Conservation (phyloP, 2,888 invertebrate genomes). For the Macaria liturata region DNA sequence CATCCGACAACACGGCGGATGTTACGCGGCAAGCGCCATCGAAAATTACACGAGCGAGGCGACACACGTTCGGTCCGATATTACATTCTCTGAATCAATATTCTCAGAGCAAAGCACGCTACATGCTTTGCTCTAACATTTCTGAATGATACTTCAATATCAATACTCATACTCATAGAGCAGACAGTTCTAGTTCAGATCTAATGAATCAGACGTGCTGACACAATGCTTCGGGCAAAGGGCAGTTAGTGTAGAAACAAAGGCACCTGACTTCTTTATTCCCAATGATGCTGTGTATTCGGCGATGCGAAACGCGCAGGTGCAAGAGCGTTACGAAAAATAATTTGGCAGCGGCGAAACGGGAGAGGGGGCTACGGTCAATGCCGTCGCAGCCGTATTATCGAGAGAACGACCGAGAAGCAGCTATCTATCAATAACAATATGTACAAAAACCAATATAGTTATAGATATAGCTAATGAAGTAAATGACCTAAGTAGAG, state of each 20-base stretch:
- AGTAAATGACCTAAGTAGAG: neutral
- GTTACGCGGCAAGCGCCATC: neutral
- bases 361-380: conserved; percentile 20
- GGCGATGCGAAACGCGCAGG: conserved; percentile 10
- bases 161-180: neutral
- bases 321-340: conserved; percentile 13
- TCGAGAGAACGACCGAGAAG: conserved; percentile 14
- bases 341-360: conserved; percentile 25
- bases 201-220: conserved; percentile 6
- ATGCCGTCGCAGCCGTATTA: conserved; percentile 24
- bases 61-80: neutral
- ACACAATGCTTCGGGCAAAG: conserved; percentile 9
- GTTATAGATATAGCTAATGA: conserved; percentile 1
- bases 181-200: neutral
- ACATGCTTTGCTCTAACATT: neutral
- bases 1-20: neutral
- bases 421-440: conserved; percentile 8
- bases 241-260: conserved; percentile 3
- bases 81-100: neutral
- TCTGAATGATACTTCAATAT: conserved; percentile 2
- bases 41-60: no score
- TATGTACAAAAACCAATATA: neutral
- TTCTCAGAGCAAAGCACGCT: conserved; percentile 3
- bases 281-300: neutral
- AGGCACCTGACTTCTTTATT: conserved; percentile 13